Conservation (phyloP, 2,113 vertebrate genomes). For the western clawed frog (Xenopus tropicalis) region UCB_Xtro_10.0 CM004449.2:118574501-118575000, state of each 20-base stretch:
- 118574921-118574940: neutral
- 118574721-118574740: neutral
- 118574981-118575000: too few relatives aligned
- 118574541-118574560: too few relatives aligned
- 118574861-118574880: constrained; percentile 21
- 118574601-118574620: neutral
- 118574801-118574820: constrained; percentile 21
- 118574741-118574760: neutral
- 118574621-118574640: neutral
- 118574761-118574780: neutral
- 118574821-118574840: constrained; percentile 31
- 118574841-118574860: constrained; percentile 19
- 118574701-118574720: neutral
- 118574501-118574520: neutral
- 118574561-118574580: too few relatives aligned
- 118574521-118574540: neutral
- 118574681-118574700: neutral
- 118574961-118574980: neutral
- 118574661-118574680: neutral
- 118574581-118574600: too few relatives aligned
- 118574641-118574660: neutral
- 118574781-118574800: neutral
- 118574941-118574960: neutral
- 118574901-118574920: neutral
- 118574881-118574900: constrained; percentile 11